These are phyloP conservation scores for Lipotes vexillifer DNA, from an alignment of 2,113 vertebrate species.

Conservation along the genomic window DNA sequence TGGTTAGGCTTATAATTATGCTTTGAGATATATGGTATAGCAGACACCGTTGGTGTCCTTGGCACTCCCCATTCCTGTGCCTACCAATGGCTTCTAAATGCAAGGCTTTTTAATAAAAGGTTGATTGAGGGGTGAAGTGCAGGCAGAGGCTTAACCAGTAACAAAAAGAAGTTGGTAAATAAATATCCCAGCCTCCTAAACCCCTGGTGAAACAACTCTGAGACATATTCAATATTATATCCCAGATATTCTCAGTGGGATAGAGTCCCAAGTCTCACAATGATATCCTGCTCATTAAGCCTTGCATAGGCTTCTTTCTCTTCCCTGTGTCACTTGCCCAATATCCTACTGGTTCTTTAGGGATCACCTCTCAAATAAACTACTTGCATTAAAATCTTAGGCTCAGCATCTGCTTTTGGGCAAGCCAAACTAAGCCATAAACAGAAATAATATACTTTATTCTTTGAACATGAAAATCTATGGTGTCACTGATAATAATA, in stretches of 20 bases:
- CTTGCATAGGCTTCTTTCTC: background rate
- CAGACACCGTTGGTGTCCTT: background rate
- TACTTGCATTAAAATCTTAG: background rate
- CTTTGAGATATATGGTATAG: background rate
- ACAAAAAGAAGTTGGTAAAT: background rate
- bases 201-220: background rate
- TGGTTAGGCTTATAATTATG: background rate
- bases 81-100: background rate
- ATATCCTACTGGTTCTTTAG: background rate
- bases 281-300: background rate
- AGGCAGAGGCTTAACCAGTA: background rate
- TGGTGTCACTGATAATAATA: background rate
- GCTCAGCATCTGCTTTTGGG: background rate
- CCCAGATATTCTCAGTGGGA: background rate
- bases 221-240: background rate
- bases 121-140: background rate
- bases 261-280: background rate
- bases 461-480: background rate
- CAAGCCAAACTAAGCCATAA: background rate
- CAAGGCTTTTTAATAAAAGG: background rate
- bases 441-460: background rate
- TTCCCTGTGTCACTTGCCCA: background rate
- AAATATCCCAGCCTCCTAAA: background rate
- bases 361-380: background rate
- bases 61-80: background rate